Evolutionary conservation across 2,888 invertebrate species (phyloP).

Genomic region (Erebia aethiops): DNA sequence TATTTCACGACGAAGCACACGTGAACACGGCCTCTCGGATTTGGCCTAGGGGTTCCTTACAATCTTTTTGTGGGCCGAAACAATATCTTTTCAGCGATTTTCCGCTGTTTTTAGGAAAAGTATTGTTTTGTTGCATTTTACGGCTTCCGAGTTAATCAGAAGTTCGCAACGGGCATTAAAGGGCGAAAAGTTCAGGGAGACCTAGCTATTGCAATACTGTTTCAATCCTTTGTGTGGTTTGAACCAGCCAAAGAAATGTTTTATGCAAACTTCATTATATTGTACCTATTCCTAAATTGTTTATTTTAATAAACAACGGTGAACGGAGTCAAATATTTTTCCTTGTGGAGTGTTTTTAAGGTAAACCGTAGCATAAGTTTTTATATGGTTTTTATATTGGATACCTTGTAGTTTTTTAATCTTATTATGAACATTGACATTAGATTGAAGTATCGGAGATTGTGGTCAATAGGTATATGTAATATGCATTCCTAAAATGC

Average conservation of each 20-base stretch:
- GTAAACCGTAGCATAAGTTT: no score
- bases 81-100: conserved; percentile 18
- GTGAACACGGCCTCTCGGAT: conserved; percentile 1
- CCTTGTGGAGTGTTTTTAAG: no score
- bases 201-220: neutral
- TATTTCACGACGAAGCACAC: conserved; percentile 14
- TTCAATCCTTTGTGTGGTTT: neutral
- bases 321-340: no score
- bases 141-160: conserved; percentile 17
- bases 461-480: no score
- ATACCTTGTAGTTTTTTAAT: no score
- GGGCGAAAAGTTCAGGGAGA: neutral
- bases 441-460: no score
- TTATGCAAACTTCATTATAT: neutral
- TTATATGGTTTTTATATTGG: no score
- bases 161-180: conserved; percentile 3
- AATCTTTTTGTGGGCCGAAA: conserved; percentile 4
- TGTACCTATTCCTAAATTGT: neutral
- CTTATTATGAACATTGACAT: no score
- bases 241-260: neutral
- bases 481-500: no score
- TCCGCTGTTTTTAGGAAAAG: conserved; percentile 6
- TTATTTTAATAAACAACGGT: no score
- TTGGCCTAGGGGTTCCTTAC: conserved; percentile 11
- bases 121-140: conserved; percentile 9